phyloP scores from a whole-genome alignment of 2,797 vertebrate genomes.

The Diplodus puntazzo region DNA sequence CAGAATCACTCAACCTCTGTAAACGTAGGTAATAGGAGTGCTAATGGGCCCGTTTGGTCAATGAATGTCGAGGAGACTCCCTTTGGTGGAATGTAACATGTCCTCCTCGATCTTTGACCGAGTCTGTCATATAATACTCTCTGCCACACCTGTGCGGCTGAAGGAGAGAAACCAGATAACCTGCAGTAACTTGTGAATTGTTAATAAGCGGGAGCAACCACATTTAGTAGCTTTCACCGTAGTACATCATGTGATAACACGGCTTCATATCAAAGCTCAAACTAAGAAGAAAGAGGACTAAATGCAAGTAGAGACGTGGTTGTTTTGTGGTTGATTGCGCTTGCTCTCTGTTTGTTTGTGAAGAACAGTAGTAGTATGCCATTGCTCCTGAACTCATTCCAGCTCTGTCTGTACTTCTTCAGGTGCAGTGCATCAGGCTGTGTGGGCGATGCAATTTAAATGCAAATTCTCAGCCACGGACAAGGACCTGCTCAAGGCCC shows the following conservation, averaged over 20 bases:
- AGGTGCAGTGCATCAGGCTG: slow-evolving; percentile 67
- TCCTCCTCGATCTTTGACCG: slow-evolving; percentile 63
- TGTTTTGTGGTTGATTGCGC: slow-evolving; percentile 35
- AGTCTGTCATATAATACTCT: slow-evolving; percentile 13
- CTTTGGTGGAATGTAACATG: slow-evolving; percentile 43
- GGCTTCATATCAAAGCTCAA: not conserved
- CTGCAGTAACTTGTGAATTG: slow-evolving; percentile 9
- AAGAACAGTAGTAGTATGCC: slow-evolving; percentile 44
- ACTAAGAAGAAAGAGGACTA: not conserved
- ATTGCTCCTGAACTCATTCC: slow-evolving; percentile 42
- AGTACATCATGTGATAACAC: slow-evolving; percentile 6
- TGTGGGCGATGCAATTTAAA: slow-evolving; percentile 83
- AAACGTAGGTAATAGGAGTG: slow-evolving; percentile 55
- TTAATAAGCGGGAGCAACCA: slow-evolving; percentile 3
- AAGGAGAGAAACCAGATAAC: slow-evolving; percentile 46
- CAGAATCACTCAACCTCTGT: slow-evolving; percentile 45
- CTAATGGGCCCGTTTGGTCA: slow-evolving; percentile 62
- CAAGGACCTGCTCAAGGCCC: slow-evolving; percentile 67
- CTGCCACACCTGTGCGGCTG: slow-evolving; percentile 54
- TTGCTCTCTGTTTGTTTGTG: slow-evolving; percentile 38
- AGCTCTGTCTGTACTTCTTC: slow-evolving; percentile 45
- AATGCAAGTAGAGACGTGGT: slow-evolving; percentile 14
- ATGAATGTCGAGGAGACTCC: slow-evolving; percentile 68
- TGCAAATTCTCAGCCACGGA: slow-evolving; percentile 79
- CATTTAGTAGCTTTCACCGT: slow-evolving; percentile 18